Base-by-base conservation (phyloP, 2,888 invertebrate genomes). In the Rhagophthalmus giganteus region DNA sequence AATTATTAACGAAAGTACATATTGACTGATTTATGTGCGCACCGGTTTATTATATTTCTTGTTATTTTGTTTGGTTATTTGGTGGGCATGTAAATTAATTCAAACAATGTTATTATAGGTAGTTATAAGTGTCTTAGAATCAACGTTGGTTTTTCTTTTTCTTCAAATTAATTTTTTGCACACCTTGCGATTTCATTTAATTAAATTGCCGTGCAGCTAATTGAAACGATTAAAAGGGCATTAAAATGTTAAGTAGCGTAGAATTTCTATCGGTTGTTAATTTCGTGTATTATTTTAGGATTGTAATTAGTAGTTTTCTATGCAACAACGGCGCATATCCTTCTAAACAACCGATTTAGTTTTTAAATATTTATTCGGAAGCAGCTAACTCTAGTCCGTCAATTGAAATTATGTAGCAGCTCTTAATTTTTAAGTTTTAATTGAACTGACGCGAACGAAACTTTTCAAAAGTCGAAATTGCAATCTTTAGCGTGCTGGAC, bases 121-220 rank as follows among this genome's bases (percentile, higher is more conserved):
- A 44, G 39, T 32, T 13, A 8, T 51, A 45, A 51, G 45, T 45
- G 45, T 51, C 40, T 39, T 51, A 45, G 45, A 39, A 45, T 51
- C 45, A 30, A 40, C 40, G 51, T 45, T 51, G 12, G 35, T 34
- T 35, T 51, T 34, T 45, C 30, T 37, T 42, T 20, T n/a, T n/a
- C n/a, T n/a, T n/a, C n/a, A n/a, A 20, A 20, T 7, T 5, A 20
- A 20, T 20, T 20, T 20, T 20, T 20, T 20, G 7, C 20, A 20
- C 7, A 20, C 7, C n/a, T n/a, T n/a, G n/a, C n/a, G n/a, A n/a
- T n/a, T n/a, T n/a, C n/a, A n/a, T n/a, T n/a, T n/a, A n/a, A 9
- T 7, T 5, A 13, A 5, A 11, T 38, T 28, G 10, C 11, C 32
- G 40, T 41, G 40, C 40, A 41, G 40, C 40, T 41, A 32, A 30